These are phyloP conservation scores for Squalus acanthias DNA, from an alignment of 2,797 vertebrate species.

Conservation along the genomic window DNA sequence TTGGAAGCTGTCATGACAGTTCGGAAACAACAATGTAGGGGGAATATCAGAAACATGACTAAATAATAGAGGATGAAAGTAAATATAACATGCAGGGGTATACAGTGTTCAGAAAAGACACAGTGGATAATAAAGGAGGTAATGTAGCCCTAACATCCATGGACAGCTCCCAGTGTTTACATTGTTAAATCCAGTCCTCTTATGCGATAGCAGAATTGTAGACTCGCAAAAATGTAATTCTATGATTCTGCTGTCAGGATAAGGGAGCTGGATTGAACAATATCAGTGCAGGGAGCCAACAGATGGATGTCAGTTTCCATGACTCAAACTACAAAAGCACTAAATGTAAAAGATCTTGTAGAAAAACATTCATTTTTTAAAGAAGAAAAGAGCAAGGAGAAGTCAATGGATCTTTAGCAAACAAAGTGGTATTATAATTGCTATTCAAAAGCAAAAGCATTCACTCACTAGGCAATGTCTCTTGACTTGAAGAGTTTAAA, in stretches of 20 bases:
- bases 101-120: not conserved
- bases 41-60: not conserved
- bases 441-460: not conserved
- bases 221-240: not conserved
- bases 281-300: not conserved
- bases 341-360: not conserved
- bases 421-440: not conserved
- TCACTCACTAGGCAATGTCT: no score
- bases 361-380: not conserved
- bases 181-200: not conserved
- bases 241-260: not conserved
- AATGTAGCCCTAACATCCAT: no score
- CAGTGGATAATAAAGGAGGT: not conserved
- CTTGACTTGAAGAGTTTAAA: not conserved
- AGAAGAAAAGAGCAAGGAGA: not conserved
- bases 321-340: not conserved
- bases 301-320: not conserved
- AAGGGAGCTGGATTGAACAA: not conserved
- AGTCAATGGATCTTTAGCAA: not conserved
- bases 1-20: not conserved
- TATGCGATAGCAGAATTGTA: not conserved
- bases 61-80: not conserved
- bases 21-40: not conserved
- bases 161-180: not conserved
- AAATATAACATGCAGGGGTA: not conserved